Base-by-base conservation (phyloP, 2,888 invertebrate species). In the Drosophila testacea region DNA sequence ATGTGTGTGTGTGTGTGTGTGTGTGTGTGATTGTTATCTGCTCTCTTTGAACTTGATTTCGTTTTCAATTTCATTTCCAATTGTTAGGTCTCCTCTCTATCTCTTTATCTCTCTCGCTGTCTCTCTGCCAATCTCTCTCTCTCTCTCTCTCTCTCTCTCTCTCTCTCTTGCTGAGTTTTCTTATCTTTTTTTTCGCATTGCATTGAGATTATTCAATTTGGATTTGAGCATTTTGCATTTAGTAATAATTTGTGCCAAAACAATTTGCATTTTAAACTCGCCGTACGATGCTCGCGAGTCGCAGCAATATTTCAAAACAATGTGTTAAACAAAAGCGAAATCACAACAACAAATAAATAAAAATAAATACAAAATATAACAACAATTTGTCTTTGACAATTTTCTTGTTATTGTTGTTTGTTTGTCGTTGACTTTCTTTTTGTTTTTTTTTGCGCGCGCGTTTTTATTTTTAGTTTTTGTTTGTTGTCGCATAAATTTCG, bases 191-290 rank as follows among this genome's bases (percentile, higher is more conserved):
- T 50, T 60, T 55, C 36, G 28, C 64, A 68, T 46, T 69, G 64
- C 44, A 65, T 32, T 71, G 34, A 65, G 60, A 51, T 54, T 39
- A 50, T 55, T 71, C 39, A 47, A 46, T 66, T 71, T 65, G 22
- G 64, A 75, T 73, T 78, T 62, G 13, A 70, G 22, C 44, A 48
- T 55, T 60, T 63, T 79, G 83, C 55, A 76, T 67, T 73, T 55
- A 42, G 38, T 27, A 48, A 61, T 36, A 59, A 54, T 41, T 62
- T 52, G 47, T 16, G 34, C 22, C 16, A 41, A 2, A 30, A 27
- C 39, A 28, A 63, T 60, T 69, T 67, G 78, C 73, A 73, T 63
- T 73, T 32, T 28, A 39, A 46, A 46, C 41, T 28, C 22, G 71
- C 28, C 27, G 30, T 46, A 46, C 65, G 57, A 36, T 39, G 57